Percentiles rank a stretch among this genome's conserved stretches.
phyloP scores from a whole-genome alignment of 2,113 vertebrate species.

The Delphinus delphis region DNA sequence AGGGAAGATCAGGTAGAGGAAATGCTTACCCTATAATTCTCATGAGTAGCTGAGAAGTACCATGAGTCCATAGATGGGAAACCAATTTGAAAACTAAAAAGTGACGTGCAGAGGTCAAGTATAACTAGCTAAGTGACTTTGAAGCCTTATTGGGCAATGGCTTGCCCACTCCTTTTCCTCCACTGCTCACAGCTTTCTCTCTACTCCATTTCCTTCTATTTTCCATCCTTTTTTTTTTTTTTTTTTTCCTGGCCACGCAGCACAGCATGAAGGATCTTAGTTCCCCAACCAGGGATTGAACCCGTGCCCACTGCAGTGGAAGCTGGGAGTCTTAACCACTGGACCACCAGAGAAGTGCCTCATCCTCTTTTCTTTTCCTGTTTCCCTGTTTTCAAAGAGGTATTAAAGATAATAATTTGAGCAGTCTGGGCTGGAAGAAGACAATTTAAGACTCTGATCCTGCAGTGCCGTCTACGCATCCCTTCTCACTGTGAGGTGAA shows the following conservation, averaged over 20 bases:
- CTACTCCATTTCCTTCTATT: background rate
- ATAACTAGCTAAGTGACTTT: background rate
- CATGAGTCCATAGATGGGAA: background rate
- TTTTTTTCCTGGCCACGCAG: background rate
- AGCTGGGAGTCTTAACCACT: background rate
- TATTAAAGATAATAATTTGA: background rate
- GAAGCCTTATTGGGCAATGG: background rate
- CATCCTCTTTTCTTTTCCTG: background rate
- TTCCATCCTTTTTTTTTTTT: background rate
- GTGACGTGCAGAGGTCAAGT: no score
- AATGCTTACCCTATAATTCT: background rate
- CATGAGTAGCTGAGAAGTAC: background rate
- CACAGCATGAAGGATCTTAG: background rate
- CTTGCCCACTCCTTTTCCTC: background rate
- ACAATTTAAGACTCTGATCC: background rate
- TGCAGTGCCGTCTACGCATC: background rate
- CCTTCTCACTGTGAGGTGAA: background rate
- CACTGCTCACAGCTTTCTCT: background rate
- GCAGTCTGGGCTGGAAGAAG: background rate
- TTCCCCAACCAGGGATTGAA: background rate
- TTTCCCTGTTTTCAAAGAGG: background rate
- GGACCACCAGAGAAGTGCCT: background rate
- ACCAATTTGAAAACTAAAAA: background rate
- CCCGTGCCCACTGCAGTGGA: background rate
- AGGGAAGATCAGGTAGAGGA: background rate